phyloP scores from a whole-genome alignment of 2,113 vertebrate genomes.

The Propithecus coquereli region DNA sequence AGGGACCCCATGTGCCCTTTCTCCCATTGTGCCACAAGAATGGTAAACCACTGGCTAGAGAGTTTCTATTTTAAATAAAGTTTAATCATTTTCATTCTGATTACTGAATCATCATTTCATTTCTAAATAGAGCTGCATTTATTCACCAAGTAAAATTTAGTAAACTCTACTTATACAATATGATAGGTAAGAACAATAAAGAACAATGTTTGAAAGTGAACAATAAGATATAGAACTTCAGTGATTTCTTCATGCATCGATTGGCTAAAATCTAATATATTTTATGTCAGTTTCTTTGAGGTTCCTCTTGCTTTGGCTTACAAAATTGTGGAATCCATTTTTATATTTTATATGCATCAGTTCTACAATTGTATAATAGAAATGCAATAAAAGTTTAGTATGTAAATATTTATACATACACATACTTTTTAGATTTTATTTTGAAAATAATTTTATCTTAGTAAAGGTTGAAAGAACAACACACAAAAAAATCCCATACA shows the following conservation, averaged over 20 bases:
- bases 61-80: not conserved
- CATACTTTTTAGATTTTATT: not conserved
- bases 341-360: not conserved
- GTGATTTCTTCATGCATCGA: not conserved
- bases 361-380: not conserved
- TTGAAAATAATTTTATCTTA: not conserved
- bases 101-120: not conserved
- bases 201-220: not conserved
- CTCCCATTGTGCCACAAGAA: not conserved
- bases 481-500: not conserved
- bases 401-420: not conserved
- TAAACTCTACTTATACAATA: not conserved
- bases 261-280: not conserved
- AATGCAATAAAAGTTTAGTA: not conserved
- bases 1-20: accelerated
- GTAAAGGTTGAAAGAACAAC: not conserved
- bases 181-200: not conserved
- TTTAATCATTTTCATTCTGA: not conserved
- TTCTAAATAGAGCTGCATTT: not conserved
- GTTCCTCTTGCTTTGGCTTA: not conserved
- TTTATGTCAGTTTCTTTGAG: not conserved
- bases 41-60: not conserved
- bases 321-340: not conserved
- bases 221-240: not conserved
- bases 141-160: not conserved